These are phyloP conservation scores for Penaeus japonicus DNA, from an alignment of 1,140 invertebrate genomes.

Conservation along the genomic window DNA sequence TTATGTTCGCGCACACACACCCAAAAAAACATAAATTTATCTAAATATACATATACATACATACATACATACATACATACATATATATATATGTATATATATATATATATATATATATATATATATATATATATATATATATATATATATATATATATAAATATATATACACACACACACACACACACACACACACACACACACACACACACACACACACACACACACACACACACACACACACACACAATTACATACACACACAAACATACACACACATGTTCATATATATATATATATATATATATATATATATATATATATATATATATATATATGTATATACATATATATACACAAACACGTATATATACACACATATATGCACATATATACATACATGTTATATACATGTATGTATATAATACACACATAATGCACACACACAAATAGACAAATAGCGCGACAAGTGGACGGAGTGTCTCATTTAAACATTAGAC, in stretches of 20 bases:
- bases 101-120: neutral
- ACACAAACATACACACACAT: neutral
- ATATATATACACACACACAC: neutral
- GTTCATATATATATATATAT: neutral
- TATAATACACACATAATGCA: too few relatives aligned
- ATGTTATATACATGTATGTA: too few relatives aligned
- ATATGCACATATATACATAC: neutral
- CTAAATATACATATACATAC: neutral
- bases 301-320: neutral
- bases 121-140: constrained; percentile 6
- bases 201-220: too few relatives aligned
- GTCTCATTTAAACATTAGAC: too few relatives aligned
- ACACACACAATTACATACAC: neutral
- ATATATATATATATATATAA: constrained; percentile 6
- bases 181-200: too few relatives aligned
- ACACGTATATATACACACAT: neutral
- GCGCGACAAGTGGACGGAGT: too few relatives aligned
- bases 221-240: too few relatives aligned
- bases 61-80: neutral
- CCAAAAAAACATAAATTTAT: neutral
- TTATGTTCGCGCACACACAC: neutral
- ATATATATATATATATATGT: neutral
- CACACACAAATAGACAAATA: too few relatives aligned
- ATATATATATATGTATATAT: neutral
- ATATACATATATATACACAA: neutral